These are phyloP conservation scores for Probosciger aterrimus DNA, from an alignment of 2,113 vertebrate genomes.

Conservation along the genomic window DNA sequence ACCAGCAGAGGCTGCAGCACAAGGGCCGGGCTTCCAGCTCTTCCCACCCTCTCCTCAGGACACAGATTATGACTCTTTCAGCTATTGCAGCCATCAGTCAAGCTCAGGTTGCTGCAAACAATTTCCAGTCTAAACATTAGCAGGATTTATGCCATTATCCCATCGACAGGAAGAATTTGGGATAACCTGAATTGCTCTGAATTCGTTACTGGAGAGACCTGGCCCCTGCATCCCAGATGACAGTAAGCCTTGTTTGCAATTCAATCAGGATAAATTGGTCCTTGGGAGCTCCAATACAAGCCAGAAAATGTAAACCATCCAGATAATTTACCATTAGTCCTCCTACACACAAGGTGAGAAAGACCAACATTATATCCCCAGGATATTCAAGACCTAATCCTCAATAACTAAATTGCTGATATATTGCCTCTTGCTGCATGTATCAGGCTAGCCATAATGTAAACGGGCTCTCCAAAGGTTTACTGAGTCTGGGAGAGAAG, in stretches of 20 bases:
- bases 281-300: conserved; percentile 50
- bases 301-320: conserved; percentile 73
- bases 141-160: conserved; percentile 63
- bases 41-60: not conserved
- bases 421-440: conserved; percentile 44
- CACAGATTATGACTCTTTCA: not conserved
- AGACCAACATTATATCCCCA: conserved; percentile 20
- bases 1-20: not conserved
- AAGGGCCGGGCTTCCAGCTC: not conserved
- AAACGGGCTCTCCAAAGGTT: conserved; percentile 61
- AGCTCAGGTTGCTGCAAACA: conserved; percentile 50
- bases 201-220: conserved; percentile 5
- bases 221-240: not conserved
- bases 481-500: conserved; percentile 49
- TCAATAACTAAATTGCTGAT: conserved; percentile 55
- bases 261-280: conserved; percentile 68
- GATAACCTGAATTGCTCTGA: conserved; percentile 43
- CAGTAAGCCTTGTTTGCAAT: conserved; percentile 68
- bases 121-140: conserved; percentile 55
- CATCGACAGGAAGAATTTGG: conserved; percentile 30
- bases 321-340: conserved; percentile 62
- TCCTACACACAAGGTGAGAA: conserved; percentile 55
- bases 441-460: conserved; percentile 37
- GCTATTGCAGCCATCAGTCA: conserved; percentile 21
- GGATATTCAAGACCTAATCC: conserved; percentile 56